phyloP scores from a whole-genome alignment of 2,888 invertebrate species.

The Pollenia labialis region DNA sequence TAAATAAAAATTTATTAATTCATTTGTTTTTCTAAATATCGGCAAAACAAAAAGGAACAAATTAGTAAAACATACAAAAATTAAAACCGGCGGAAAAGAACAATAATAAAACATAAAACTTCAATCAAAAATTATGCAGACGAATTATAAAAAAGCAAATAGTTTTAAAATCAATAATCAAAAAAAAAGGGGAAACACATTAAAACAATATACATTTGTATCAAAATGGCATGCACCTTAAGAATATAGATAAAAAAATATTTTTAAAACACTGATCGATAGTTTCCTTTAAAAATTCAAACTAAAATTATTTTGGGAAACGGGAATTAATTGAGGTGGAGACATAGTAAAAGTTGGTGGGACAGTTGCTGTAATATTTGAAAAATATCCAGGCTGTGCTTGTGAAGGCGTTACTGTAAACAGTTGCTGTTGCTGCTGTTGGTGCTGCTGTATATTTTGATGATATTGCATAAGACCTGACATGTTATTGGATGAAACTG shows the following conservation, averaged over 20 bases:
- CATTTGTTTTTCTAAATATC: conserved; percentile 7
- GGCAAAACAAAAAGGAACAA: conserved; percentile 27
- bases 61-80: conserved; percentile 37
- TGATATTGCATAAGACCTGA: conserved; percentile 25
- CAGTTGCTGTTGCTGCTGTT: conserved; percentile 20
- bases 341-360: conserved; percentile 27
- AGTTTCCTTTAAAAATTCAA: conserved; percentile 18
- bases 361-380: conserved; percentile 29
- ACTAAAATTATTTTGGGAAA: conserved; percentile 37
- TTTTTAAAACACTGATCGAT: conserved; percentile 8
- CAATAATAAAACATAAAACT: conserved; percentile 56
- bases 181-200: conserved; percentile 23
- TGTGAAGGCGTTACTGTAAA: conserved; percentile 18
- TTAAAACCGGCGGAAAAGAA: conserved; percentile 23
- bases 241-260: conserved; percentile 20
- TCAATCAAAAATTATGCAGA: conserved; percentile 29
- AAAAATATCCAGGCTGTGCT: conserved; percentile 30
- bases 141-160: neutral
- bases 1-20: neutral
- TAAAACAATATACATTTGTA: conserved; percentile 12
- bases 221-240: conserved; percentile 49
- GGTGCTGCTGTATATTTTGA: conserved; percentile 4
- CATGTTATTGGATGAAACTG: conserved; percentile 35
- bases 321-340: conserved; percentile 18
- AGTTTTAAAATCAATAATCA: conserved; percentile 47